Conservation (phyloP, 1,140 invertebrate species). For the Drosophila jambulina region DNA sequence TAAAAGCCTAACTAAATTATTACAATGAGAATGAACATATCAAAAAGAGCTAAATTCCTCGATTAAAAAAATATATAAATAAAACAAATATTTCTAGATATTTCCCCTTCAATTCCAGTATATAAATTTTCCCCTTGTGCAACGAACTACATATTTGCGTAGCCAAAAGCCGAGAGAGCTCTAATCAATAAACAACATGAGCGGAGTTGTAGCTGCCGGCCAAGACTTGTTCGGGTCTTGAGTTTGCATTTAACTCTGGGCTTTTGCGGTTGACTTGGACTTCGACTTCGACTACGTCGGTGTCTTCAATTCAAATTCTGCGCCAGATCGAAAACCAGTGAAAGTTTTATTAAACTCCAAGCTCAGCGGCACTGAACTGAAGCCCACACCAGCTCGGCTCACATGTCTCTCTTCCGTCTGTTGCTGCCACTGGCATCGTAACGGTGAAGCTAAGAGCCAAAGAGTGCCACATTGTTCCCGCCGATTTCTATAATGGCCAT, state of each 20-base stretch:
- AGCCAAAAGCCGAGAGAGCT: constrained; percentile 32
- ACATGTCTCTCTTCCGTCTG: constrained; percentile 15
- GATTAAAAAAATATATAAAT: neutral
- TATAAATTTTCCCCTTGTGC: constrained; percentile 2
- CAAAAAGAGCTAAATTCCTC: neutral
- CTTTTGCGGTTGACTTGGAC: constrained; percentile 27
- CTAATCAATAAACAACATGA: constrained; percentile 41
- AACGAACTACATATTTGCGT: constrained; percentile 27
- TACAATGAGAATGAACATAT: no score
- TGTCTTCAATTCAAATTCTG: constrained; percentile 61
- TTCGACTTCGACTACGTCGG: constrained; percentile 14
- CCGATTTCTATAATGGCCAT: constrained; percentile 55
- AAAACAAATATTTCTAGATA: neutral
- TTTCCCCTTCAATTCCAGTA: neutral
- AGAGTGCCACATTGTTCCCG: constrained; percentile 44
- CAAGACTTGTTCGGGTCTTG: constrained; percentile 31
- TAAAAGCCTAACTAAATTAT: no score
- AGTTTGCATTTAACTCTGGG: constrained; percentile 23
- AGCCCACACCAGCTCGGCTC: constrained; percentile 16
- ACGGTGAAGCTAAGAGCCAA: constrained; percentile 43
- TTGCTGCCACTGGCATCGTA: constrained; percentile 26
- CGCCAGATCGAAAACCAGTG: constrained; percentile 73
- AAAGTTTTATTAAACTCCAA: constrained; percentile 75
- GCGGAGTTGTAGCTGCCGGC: constrained; percentile 21
- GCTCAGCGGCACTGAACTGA: constrained; percentile 18